Base-by-base conservation (phyloP, 2,888 invertebrate species). In the Agriopis leucophaearia region DNA sequence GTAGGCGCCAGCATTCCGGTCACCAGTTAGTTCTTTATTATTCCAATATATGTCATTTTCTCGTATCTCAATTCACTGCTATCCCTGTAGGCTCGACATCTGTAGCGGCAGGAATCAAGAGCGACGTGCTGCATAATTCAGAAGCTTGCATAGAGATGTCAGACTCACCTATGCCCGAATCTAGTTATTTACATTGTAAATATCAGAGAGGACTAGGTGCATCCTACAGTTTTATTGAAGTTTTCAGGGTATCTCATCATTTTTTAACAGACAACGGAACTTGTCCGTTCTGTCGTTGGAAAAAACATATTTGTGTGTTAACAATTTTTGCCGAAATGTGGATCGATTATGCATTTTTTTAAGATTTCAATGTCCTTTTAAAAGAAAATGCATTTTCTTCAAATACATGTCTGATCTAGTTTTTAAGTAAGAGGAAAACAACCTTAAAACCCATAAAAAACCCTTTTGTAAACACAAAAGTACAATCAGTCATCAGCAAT, bases 101-200 rank as follows among this genome's bases (percentile, higher is more conserved):
- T 56, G 56, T 64, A 51, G 9, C 40, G 38, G 51, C 42, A 47
- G 59, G 15, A 59, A 42, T 40, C 44, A 5, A 4, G 54, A 58
- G 47, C 0, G 35, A 40, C 16, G 16, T 5, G 12, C 27, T 65
- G 65, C 47, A 65, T 65, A 60, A 65, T 65, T 47, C 59, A 65
- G 59, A 42, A 48, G 10, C 47, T 42, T 65, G 65, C 59, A 59
- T 45, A 44, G 57, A 64, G 57, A 64, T 51, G 57, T 50, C 16
- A 63, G 38, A 10, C 52, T 44, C 59, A 59, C 38, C 45, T 59
- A 38, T 35, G 58, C 13, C 51, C 55, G 47, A 64, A 38, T 7
- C 9, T 38, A 38, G n/a, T 12, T 27, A 59, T 65, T 52, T 65
- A 55, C 59, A 60, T 40, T 65, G 54, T 48, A 35, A 60, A 65